Conservation (phyloP, 2,797 vertebrate species). For the Sebastes variabilis region DNA sequence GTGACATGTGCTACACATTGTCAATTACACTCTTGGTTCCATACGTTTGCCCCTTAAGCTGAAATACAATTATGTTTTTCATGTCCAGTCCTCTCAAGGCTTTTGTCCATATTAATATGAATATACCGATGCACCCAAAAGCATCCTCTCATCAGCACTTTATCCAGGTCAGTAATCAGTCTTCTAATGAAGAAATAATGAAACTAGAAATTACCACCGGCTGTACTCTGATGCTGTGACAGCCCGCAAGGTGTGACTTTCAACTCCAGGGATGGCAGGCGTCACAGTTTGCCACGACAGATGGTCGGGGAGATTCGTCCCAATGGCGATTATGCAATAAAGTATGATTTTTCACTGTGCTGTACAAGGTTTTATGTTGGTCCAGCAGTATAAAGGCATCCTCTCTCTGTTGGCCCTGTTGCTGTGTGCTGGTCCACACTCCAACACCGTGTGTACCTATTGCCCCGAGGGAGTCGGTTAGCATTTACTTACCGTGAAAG, state of each 20-base stretch:
- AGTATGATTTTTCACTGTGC: conserved; percentile 48
- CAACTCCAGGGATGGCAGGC: conserved; percentile 28
- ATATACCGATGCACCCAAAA: neutral
- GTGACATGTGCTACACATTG: neutral
- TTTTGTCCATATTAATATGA: neutral
- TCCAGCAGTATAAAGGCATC: conserved; percentile 10
- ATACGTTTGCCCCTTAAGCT: neutral
- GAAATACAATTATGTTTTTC: neutral
- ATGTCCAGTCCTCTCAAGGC: neutral
- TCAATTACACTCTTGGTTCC: neutral
- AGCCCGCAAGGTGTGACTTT: conserved; percentile 40
- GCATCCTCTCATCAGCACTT: neutral
- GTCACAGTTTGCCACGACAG: conserved; percentile 58
- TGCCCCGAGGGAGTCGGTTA: neutral
- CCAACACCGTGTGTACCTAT: neutral
- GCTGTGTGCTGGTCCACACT: neutral
- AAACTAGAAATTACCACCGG: neutral
- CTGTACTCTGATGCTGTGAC: conserved; percentile 35
- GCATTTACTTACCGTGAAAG: conserved; percentile 3
- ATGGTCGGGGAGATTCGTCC: conserved; percentile 61
- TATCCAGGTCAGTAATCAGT: neutral
- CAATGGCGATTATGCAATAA: conserved; percentile 55
- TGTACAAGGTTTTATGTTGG: conserved; percentile 17
- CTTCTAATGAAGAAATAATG: conserved; percentile 18
- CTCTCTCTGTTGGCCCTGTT: neutral